Evolutionary conservation across 2,797 vertebrate species (phyloP).

Genomic region (Margarornis squamiger): DNA sequence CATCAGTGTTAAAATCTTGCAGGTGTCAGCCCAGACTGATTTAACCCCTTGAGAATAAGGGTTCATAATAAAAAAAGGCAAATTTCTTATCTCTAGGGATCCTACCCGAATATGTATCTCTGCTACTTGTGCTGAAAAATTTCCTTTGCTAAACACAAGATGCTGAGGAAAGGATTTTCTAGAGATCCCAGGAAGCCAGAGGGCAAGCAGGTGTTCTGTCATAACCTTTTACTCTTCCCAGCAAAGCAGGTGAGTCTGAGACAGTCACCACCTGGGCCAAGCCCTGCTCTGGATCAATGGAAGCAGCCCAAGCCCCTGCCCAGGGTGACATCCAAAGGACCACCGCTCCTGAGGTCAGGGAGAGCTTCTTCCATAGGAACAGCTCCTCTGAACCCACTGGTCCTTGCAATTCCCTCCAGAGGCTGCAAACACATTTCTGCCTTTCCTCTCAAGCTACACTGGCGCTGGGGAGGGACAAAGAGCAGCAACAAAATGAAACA

Average conservation of each 20-base stretch:
- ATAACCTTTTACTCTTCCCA: background rate
- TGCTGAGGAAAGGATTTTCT: background rate
- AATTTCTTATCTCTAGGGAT: background rate
- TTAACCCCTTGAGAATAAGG: constrained; percentile 21
- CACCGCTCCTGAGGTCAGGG: background rate
- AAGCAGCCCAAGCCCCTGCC: background rate
- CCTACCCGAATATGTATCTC: background rate
- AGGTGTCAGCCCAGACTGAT: constrained; percentile 16
- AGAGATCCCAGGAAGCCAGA: background rate
- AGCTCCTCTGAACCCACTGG: background rate
- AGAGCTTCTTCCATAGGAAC: background rate
- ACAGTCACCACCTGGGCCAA: background rate
- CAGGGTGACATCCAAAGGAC: background rate
- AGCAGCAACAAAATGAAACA: background rate
- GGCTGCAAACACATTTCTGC: background rate
- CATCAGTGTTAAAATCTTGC: constrained; percentile 17
- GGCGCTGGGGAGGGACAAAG: background rate
- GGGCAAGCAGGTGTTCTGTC: background rate
- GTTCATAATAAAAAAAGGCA: background rate
- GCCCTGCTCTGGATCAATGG: background rate
- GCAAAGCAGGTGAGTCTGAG: background rate
- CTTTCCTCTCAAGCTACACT: background rate
- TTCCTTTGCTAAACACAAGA: constrained; percentile 14
- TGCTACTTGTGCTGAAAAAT: background rate
- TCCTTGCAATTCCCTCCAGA: background rate